Base-by-base conservation (phyloP, 37 sponge, comb jelly and placozoan genomes). In the Ephydatia muelleri region DNA sequence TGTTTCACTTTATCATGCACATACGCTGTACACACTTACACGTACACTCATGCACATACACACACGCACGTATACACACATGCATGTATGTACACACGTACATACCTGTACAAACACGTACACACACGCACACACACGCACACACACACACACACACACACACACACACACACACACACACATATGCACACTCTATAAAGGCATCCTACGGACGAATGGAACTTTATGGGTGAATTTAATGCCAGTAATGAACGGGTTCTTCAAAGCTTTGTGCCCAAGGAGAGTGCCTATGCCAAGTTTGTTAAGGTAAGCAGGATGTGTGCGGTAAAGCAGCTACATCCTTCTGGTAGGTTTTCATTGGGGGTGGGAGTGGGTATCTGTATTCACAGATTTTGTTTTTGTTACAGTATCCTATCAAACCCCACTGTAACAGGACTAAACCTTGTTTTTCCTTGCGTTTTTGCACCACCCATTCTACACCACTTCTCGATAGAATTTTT, bases 241-340 rank as follows among this genome's bases (percentile, higher is more conserved):
- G 87, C 93, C 40, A 33, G 68, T 31, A 89, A 95, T 83, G 88
- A 78, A 38, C 65, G 94, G 31, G 49, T 38, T 12, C 82, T 93
- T 0, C 96, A 96, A 40, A 78, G 65, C 30, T 95, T 95, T 67
- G 90, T 90, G 5, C 81, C 89, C 11, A 38, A 67, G n/a, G 88
- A 85, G 28, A 64, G 32, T 16, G 84, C 81, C 70, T 96, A 93
- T 72, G 96, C 95, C 77, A 96, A 90, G 35, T 96, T 79, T 73
- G 67, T 88, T 80, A 80, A 81, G 87, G 87, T 81, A 21, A 25
- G 77, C 29, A 32, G 27, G 70, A 28, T 67, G 30, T 80, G 28
- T 16, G 3, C n/a, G n/a, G n/a, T n/a, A n/a, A n/a, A n/a, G n/a
- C n/a, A n/a, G n/a, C n/a, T n/a, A 57, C 57, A 57, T 14, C 57